Base-by-base conservation (phyloP, 2,888 invertebrate species). In the Diadegma fenestrale region DNA sequence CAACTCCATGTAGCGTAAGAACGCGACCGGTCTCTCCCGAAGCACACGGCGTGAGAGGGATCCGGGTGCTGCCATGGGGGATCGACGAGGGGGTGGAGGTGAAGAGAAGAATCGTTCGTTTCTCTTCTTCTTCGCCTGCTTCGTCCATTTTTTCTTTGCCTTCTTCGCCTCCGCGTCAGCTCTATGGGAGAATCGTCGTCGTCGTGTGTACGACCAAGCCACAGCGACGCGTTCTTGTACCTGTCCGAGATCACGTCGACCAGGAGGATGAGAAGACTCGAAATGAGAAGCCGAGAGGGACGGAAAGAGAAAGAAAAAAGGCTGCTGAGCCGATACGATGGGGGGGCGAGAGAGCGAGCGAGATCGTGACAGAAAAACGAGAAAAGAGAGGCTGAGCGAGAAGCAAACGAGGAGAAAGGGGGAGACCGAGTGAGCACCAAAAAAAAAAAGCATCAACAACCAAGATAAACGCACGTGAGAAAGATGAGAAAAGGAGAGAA, bases 21-120 rank as follows among this genome's bases (percentile, higher is more conserved):
- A 85, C 77, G 80, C 85, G 85, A 85, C 85, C 85, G 85, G 85
- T 85, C 85, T 85, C 85, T 82, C 80, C 72, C 43, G 73, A 51
- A 66, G n/a, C 72, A 73, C 22, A n/a, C n/a, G n/a, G n/a, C 73
- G 54, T 41, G 66, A 66, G 72, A 80, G 77, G 82, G 80, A 76
- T 80, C 82, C 63, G 76, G 73, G 80, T 77, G 51, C 72, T 77
- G 51, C 72, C 66, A 58, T 26, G 58, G 58, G 22, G 54, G 58
- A 26, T 58, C 58, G 63, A 33, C 8, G 61, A 30, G 19, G 10
- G 33, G 54, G 33, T 26, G 43, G 43, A 61, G 43, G 72, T 12
- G 3, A 19, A 48, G 64, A 45, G 48, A 45, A 45, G 19, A n/a
- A 7, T 54, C n/a, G 19, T 61, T 19, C n/a, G 41, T 76, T 75